Evolutionary conservation across 2,113 vertebrate species (phyloP).

Genomic region (Hyla sarda): DNA sequence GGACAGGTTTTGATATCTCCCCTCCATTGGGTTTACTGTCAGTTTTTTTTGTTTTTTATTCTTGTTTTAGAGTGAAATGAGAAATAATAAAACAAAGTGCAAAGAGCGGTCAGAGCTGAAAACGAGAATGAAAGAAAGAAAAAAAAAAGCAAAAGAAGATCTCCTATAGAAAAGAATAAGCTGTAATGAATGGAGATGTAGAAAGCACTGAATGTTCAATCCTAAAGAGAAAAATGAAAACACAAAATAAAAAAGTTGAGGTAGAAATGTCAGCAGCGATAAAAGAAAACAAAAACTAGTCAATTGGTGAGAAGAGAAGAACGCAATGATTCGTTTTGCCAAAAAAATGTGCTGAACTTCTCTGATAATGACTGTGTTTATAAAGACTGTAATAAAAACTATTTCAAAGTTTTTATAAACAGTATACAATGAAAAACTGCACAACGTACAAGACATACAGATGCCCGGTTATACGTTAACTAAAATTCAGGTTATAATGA

Average conservation of each 20-base stretch:
- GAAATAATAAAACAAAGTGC: constrained; percentile 83
- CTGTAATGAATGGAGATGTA: constrained; percentile 54
- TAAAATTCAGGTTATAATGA: neutral
- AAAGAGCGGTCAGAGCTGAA: constrained; percentile 81
- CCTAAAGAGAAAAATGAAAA: neutral
- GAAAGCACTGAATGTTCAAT: constrained; percentile 11
- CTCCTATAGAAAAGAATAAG: constrained; percentile 79
- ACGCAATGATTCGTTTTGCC: neutral
- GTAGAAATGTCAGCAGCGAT: constrained; percentile 8
- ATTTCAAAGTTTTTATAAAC: neutral
- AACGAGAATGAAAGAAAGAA: constrained; percentile 72
- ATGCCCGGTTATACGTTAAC: neutral
- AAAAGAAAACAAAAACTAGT: constrained; percentile 18
- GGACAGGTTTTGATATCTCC: no score
- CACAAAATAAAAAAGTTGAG: neutral
- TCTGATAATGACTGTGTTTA: neutral
- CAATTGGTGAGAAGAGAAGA: neutral
- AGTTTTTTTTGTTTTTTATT: neutral
- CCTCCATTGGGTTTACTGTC: no score
- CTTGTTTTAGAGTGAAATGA: constrained; percentile 4
- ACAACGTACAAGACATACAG: neutral
- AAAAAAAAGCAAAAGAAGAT: constrained; percentile 67
- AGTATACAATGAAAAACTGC: neutral
- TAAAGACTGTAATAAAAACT: constrained; percentile 11
- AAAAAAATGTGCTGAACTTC: neutral